These are phyloP conservation scores for Miopithecus talapoin DNA, from an alignment of 2,797 vertebrate species.

Conservation along the genomic window DNA sequence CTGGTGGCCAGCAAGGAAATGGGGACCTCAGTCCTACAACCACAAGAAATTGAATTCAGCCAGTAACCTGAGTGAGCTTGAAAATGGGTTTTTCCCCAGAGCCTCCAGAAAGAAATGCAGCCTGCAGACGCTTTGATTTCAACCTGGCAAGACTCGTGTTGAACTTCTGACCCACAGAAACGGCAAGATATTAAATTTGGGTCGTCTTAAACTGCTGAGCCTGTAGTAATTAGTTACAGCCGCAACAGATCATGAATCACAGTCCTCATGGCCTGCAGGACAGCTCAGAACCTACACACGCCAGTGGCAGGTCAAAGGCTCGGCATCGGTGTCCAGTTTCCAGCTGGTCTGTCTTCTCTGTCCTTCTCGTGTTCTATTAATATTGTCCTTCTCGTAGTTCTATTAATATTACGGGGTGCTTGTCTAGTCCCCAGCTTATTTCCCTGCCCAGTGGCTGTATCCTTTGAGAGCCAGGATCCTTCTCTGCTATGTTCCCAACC, in stretches of 20 bases:
- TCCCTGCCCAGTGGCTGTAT: not conserved
- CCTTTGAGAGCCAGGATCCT: not conserved
- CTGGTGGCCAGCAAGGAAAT: too few relatives aligned
- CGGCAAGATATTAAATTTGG: not conserved
- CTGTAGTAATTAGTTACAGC: too few relatives aligned
- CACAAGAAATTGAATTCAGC: not conserved
- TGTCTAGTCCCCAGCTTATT: not conserved
- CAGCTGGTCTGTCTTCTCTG: not conserved
- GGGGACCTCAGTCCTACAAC: not conserved
- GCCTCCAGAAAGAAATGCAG: not conserved
- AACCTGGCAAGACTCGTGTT: not conserved
- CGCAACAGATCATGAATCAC: too few relatives aligned
- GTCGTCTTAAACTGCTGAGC: not conserved
- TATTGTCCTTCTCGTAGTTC: not conserved
- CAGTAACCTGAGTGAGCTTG: not conserved
- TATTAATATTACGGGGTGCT: not conserved
- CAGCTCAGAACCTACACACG: too few relatives aligned
- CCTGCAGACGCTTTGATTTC: too few relatives aligned
- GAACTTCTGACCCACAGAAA: not conserved
- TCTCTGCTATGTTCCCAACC: not conserved
- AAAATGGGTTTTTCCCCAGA: not conserved
- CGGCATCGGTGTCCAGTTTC: not conserved
- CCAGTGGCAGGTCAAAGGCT: not conserved
- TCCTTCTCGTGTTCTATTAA: not conserved
- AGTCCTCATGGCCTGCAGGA: too few relatives aligned